Evolutionary conservation across 2,888 invertebrate genomes (phyloP).

Genomic region (Spisula solida): DNA sequence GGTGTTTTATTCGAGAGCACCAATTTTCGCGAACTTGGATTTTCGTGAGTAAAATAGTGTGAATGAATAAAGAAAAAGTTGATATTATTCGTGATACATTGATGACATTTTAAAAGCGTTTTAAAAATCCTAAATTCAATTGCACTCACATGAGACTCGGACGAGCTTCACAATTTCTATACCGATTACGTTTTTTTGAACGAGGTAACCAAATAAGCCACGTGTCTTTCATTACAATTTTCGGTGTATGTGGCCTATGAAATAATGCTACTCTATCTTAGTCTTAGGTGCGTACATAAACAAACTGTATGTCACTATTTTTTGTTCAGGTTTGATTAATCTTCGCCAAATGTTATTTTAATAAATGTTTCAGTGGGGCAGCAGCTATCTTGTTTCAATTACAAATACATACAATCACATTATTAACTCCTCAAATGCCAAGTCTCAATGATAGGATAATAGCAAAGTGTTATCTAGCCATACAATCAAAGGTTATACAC

Average conservation of each 20-base stretch:
- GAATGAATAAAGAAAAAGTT: too few relatives aligned
- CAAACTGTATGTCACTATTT: constrained; percentile 30
- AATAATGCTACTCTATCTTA: constrained; percentile 20
- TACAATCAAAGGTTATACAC: constrained; percentile 9
- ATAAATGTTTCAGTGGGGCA: constrained; percentile 20
- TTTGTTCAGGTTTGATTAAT: constrained; percentile 34
- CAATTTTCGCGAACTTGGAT: too few relatives aligned
- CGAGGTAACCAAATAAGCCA: neutral
- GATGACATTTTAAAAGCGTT: too few relatives aligned
- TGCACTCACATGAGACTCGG: too few relatives aligned
- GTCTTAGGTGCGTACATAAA: constrained; percentile 26
- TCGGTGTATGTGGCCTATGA: neutral
- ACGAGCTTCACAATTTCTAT: too few relatives aligned
- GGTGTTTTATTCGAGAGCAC: too few relatives aligned
- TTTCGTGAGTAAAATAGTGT: too few relatives aligned
- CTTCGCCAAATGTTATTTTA: constrained; percentile 34
- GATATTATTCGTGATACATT: too few relatives aligned
- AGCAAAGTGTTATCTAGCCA: constrained; percentile 29
- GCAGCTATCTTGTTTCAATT: constrained; percentile 12
- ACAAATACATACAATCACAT: constrained; percentile 23
- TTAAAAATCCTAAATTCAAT: too few relatives aligned
- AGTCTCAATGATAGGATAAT: constrained; percentile 29
- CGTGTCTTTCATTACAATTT: constrained; percentile 20
- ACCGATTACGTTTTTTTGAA: neutral
- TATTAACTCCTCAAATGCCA: constrained; percentile 29